These are phyloP conservation scores for Ptychochromis oligacanthus DNA, from an alignment of 2,113 vertebrate genomes.

Conservation along the genomic window DNA sequence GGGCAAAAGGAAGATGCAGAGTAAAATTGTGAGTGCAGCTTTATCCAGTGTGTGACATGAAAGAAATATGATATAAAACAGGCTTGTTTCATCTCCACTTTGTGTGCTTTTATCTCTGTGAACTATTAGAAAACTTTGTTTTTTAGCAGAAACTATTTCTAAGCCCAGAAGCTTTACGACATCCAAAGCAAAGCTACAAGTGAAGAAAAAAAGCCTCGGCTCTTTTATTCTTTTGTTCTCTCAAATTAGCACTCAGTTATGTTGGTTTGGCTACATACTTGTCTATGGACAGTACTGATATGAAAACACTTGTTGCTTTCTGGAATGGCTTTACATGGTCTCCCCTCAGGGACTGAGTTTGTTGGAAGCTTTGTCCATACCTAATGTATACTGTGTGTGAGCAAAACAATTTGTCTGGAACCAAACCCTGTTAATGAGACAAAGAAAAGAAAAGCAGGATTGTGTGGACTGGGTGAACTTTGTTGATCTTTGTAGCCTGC, in stretches of 20 bases:
- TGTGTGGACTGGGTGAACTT: conserved; percentile 4
- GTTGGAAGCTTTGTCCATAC: conserved; percentile 3
- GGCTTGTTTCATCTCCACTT: conserved; percentile 67
- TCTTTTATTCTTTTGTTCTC: neutral
- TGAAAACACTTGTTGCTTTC: conserved; percentile 20
- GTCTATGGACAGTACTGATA: conserved; percentile 16
- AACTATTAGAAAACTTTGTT: neutral
- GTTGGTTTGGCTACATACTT: neutral
- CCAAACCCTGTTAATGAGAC: conserved; percentile 30
- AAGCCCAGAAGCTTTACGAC: neutral
- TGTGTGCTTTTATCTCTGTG: conserved; percentile 2
- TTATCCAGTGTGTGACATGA: conserved; percentile 43
- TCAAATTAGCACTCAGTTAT: neutral
- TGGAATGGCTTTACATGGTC: neutral
- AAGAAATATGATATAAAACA: conserved; percentile 27
- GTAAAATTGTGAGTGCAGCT: conserved; percentile 29
- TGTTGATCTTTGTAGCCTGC: neutral
- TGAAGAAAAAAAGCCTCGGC: neutral
- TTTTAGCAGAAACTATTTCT: neutral
- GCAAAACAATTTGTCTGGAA: conserved; percentile 38
- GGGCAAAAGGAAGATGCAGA: conserved; percentile 24
- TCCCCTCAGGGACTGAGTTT: conserved; percentile 8
- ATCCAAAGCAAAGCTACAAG: neutral
- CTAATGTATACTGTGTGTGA: neutral
- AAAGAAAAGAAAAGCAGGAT: conserved; percentile 17